A percentile compares a stretch with the other conserved stretches of the same genome.
Evolutionary conservation across 2,888 invertebrate genomes (phyloP).

Genomic region (Eristalis tenax): DNA sequence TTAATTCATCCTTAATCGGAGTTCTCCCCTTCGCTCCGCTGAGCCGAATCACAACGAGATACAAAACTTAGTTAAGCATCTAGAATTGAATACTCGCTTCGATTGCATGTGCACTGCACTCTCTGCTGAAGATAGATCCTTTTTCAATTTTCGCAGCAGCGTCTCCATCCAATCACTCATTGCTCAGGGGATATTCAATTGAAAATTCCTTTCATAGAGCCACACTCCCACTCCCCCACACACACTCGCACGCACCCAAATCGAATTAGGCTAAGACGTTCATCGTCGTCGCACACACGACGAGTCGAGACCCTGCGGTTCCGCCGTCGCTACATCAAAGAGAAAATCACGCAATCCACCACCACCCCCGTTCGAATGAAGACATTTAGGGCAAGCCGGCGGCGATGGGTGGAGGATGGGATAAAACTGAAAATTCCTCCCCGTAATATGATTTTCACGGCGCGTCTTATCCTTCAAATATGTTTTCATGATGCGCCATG

Average conservation of each 20-base stretch:
- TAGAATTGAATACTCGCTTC: not conserved
- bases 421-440: constrained; percentile 33
- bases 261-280: constrained; percentile 58
- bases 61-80: constrained; percentile 24
- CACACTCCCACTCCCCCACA: constrained; percentile 6
- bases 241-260: constrained; percentile 36
- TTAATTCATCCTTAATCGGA: constrained; percentile 59
- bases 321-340: constrained; percentile 54
- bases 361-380: constrained; percentile 37
- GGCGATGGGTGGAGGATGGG: constrained; percentile 1
- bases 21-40: constrained; percentile 22
- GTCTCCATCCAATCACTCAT: constrained; percentile 57
- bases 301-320: constrained; percentile 58
- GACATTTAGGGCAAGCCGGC: constrained; percentile 41
- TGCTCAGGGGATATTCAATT: constrained; percentile 52
- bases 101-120: constrained; percentile 29
- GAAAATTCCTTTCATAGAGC: constrained; percentile 51
- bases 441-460: constrained; percentile 58
- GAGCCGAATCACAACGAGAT: constrained; percentile 27
- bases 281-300: not conserved
- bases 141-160: constrained; percentile 44
- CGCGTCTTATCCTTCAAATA: constrained; percentile 65
- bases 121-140: constrained; percentile 18
- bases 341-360: constrained; percentile 44
- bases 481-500: constrained; percentile 47